These are phyloP conservation scores for Oreocharis arfaki DNA, from an alignment of 2,113 vertebrate species.

Conservation along the genomic window DNA sequence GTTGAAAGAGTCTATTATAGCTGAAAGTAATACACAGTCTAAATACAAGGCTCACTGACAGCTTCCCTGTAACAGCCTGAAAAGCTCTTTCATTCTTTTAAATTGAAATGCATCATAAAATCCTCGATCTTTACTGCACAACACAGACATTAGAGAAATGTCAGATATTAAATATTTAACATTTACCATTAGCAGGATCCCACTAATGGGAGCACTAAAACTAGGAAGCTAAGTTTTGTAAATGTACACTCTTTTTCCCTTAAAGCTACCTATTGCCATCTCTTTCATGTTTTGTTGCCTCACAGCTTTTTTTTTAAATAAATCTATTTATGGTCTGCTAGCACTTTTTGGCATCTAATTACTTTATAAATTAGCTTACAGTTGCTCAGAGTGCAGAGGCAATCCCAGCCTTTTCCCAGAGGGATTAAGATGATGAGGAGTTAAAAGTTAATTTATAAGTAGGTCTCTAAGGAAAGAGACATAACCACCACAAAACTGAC, in stretches of 20 bases:
- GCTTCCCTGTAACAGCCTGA: neutral
- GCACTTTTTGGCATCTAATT: neutral
- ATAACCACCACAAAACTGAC: neutral
- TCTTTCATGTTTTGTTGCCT: neutral
- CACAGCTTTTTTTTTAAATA: neutral
- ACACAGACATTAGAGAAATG: conserved; percentile 5
- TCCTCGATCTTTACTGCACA: neutral
- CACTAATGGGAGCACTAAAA: neutral
- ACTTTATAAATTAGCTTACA: neutral
- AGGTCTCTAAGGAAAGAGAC: neutral
- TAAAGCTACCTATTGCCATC: neutral
- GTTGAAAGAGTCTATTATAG: neutral
- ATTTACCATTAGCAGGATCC: conserved; percentile 19
- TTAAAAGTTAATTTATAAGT: neutral
- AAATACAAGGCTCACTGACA: neutral
- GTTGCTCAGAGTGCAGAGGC: neutral
- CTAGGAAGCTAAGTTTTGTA: neutral
- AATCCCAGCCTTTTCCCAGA: neutral
- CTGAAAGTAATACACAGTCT: neutral
- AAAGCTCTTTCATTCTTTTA: neutral
- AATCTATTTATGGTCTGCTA: neutral
- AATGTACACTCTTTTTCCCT: neutral
- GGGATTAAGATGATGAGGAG: neutral
- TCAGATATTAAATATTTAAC: conserved; percentile 55
- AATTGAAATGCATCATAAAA: conserved; percentile 2